Percentiles rank a stretch among this genome's conserved stretches.
These are phyloP conservation scores for Trichonephila inaurata DNA, from an alignment of 1,140 invertebrate genomes.

Conservation along the genomic window DNA sequence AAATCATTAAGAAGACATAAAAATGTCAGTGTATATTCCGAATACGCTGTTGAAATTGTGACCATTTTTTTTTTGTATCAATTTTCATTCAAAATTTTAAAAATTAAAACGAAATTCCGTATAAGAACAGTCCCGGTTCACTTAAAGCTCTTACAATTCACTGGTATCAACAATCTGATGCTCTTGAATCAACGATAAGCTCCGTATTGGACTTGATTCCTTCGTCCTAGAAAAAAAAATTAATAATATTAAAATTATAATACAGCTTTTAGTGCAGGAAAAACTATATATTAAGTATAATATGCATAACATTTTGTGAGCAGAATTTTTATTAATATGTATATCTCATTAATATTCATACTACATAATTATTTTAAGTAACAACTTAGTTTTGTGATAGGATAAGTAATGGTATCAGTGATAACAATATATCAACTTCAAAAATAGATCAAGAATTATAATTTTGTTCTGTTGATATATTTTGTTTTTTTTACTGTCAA, in stretches of 20 bases:
- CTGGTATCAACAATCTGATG: constrained; percentile 10
- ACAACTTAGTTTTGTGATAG: no score
- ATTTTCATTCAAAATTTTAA: neutral
- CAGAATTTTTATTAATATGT: neutral
- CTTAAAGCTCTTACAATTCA: constrained; percentile 17
- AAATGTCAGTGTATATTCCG: no score
- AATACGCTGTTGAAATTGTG: no score
- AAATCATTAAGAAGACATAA: no score
- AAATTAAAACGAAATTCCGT: neutral
- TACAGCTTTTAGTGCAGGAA: no score
- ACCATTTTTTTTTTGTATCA: no score
- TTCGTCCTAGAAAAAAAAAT: constrained; percentile 42
- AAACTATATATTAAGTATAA: neutral
- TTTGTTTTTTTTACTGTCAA: no score
- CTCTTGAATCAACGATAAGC: constrained; percentile 48
- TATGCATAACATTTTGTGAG: neutral
- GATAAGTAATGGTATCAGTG: no score
- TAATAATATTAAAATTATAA: neutral
- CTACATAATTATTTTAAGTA: no score
- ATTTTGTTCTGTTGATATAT: neutral
- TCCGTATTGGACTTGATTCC: constrained; percentile 48
- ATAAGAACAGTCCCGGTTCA: neutral
- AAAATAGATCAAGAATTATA: neutral
- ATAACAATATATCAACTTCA: neutral
- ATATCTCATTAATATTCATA: no score